Percentiles rank a stretch among this genome's conserved stretches.
These are phyloP conservation scores for Cebus imitator DNA, from an alignment of 2,113 vertebrate genomes.

Conservation along the genomic window DNA sequence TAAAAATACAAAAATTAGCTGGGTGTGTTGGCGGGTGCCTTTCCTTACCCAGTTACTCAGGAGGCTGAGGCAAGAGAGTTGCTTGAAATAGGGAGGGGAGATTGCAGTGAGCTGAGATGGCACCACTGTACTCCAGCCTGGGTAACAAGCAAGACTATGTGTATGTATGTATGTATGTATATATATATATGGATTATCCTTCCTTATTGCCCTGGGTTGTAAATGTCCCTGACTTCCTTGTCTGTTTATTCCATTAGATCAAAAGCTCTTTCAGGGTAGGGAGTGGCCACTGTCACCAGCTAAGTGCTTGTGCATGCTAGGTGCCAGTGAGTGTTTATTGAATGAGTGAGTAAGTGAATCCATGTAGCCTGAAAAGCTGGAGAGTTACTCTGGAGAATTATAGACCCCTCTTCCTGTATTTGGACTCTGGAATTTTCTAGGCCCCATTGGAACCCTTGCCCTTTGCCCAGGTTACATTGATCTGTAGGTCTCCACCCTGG, in stretches of 20 bases:
- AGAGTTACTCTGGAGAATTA: neutral
- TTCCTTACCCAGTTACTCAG: neutral
- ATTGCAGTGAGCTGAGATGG: no score
- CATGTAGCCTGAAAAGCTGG: neutral
- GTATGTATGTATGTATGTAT: no score
- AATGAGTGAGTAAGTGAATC: neutral
- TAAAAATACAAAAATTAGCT: neutral
- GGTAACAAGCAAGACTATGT: neutral
- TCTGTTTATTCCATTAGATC: neutral
- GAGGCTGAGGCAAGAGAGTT: neutral
- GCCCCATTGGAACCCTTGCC: neutral
- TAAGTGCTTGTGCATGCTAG: neutral
- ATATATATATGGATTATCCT: neutral
- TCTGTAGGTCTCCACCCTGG: neutral
- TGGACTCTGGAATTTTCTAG: neutral
- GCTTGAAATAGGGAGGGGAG: neutral
- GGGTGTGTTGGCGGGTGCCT: neutral
- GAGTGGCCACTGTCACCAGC: neutral
- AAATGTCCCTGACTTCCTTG: neutral
- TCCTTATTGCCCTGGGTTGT: neutral
- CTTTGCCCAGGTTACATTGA: constrained; percentile 51
- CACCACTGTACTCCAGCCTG: neutral
- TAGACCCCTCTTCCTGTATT: neutral
- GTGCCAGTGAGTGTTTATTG: neutral
- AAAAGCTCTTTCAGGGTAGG: neutral